phyloP scores from a whole-genome alignment of 2,113 vertebrate genomes.

The Chaetodon auriga region DNA sequence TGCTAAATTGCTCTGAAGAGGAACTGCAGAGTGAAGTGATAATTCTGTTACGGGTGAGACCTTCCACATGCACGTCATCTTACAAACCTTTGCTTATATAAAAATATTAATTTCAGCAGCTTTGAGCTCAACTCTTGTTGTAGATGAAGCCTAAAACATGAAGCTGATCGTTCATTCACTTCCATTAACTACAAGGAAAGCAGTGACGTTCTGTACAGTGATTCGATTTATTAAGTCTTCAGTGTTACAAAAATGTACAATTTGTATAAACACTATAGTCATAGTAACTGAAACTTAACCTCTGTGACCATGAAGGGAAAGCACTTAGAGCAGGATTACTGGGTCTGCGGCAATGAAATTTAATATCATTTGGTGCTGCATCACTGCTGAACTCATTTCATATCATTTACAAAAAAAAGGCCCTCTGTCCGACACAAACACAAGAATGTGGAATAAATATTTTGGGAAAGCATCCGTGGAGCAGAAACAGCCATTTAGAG shows the following conservation, averaged over 20 bases:
- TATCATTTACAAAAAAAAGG: slow-evolving; percentile 43
- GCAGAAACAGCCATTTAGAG: slow-evolving; percentile 34
- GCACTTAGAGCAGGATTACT: slow-evolving; percentile 43
- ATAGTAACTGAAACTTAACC: slow-evolving; percentile 62
- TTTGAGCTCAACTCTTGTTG: background rate
- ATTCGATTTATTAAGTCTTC: slow-evolving; percentile 82
- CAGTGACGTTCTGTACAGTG: slow-evolving; percentile 57
- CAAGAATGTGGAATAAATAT: slow-evolving; percentile 56
- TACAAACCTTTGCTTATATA: background rate
- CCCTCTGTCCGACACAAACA: slow-evolving; percentile 39
- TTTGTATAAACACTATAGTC: slow-evolving; percentile 77
- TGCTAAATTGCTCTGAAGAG: too few species aligned
- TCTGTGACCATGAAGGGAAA: slow-evolving; percentile 63
- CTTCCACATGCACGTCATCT: too few species aligned
- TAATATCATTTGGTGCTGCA: slow-evolving; percentile 35
- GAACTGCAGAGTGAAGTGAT: too few species aligned
- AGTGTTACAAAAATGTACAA: slow-evolving; percentile 85
- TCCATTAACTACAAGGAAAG: slow-evolving; percentile 31
- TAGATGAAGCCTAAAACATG: too few species aligned
- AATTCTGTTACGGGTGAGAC: too few species aligned
- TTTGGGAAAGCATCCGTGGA: slow-evolving; percentile 22
- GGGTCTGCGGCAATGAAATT: slow-evolving; percentile 44
- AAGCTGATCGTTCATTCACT: background rate
- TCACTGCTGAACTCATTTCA: slow-evolving; percentile 44
- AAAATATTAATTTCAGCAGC: background rate